Base-by-base conservation (phyloP, 2,888 invertebrate genomes). In the Oligia strigilis region DNA sequence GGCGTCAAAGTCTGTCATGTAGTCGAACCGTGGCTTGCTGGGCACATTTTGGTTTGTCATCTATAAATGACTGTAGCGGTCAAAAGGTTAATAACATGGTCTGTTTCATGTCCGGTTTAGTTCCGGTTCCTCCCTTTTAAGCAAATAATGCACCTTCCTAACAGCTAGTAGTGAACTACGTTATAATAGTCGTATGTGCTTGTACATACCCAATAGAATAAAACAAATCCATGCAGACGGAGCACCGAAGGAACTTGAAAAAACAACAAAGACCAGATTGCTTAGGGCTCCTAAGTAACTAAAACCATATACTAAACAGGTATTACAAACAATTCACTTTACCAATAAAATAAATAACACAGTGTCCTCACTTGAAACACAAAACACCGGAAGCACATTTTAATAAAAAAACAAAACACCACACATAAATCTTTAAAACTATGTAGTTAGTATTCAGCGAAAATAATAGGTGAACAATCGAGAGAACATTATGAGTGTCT, bases 401-500 rank as follows among this genome's bases (percentile, higher is more conserved):
- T 9, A 43, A 58, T 62, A 13, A 52, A 52, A 49, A 71, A 66
- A 71, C 75, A 73, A 84, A 79, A 82, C 70, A 55, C 65, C 40
- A 69, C 72, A 76, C 75, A 82, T 88, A 87, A 88, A 89, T 88
- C 83, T 75, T 80, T 77, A 52, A 49, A n/a, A 69, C 58, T 80
- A 58, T 23, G 4, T 58, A 71, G 55, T 83, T 85, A 75, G 65
- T 77, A 84, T 82, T 83, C 82, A 80, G 81, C 78, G 66, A 85
- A 86, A 88, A 88, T 87, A 9, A 82, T 74, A 72, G 66, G 80
- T 80, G 79, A 81, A 87, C 87, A 84, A 91, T 88, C 87, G 86
- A 87, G 85, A 87, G 89, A 90, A 84, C 93, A 94, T 95, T 95
- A 93, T 89, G 89, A 89, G 89, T 92, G 96, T 95, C 96, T 95